Percentiles rank a stretch among this genome's conserved stretches.
Conservation (phyloP, 2,888 invertebrate genomes). For the Mantis religiosa region DNA sequence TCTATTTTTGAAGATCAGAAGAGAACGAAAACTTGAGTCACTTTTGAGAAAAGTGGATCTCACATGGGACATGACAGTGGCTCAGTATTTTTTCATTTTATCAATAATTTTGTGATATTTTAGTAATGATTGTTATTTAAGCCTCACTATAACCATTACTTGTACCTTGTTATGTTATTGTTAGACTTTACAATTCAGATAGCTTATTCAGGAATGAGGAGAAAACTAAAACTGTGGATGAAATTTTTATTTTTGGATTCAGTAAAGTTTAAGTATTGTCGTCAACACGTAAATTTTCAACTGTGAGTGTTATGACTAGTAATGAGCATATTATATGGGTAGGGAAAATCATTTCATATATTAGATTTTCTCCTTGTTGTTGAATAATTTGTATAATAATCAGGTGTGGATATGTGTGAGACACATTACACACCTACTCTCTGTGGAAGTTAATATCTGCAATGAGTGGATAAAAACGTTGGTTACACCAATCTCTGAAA, state of each 20-base stretch:
- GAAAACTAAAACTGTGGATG: constrained; percentile 40
- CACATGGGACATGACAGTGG: constrained; percentile 44
- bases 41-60: constrained; percentile 33
- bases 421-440: constrained; percentile 26
- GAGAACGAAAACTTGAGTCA: constrained; percentile 31
- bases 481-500: constrained; percentile 31
- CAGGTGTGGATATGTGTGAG: constrained; percentile 29
- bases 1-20: constrained; percentile 34
- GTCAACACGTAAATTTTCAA: constrained; percentile 29
- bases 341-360: constrained; percentile 13
- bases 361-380: constrained; percentile 44
- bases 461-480: constrained; percentile 29
- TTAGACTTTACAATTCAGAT: constrained; percentile 48
- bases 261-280: constrained; percentile 40
- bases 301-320: neutral
- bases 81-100: constrained; percentile 52
- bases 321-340: neutral
- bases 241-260: constrained; percentile 48
- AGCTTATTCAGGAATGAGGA: constrained; percentile 46
- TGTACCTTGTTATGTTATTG: constrained; percentile 40
- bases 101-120: constrained; percentile 54
- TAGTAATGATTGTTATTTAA: constrained; percentile 54
- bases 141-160: constrained; percentile 47
- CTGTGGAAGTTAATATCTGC: constrained; percentile 31
- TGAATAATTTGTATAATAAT: constrained; percentile 38